Evolutionary conservation across 2,113 vertebrate genomes (phyloP), one percentile per base, ranked within the genome.

Genomic region (Arizona elegans): DNA sequence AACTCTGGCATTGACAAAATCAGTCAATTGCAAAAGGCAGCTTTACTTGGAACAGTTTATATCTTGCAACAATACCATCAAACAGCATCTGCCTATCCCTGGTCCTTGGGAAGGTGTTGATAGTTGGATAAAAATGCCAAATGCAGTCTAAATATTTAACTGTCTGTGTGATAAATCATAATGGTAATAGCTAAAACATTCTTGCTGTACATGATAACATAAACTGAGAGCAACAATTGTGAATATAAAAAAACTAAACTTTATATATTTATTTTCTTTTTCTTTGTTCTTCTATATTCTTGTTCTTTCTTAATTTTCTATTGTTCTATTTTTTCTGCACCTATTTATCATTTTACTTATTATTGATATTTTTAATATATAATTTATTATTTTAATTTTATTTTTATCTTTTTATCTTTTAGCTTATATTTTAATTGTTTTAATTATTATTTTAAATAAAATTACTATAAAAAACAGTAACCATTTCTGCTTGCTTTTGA

Each of bases 401-500:
- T 58, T 62, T 11, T 11, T 56, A 19, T 56, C 21, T 50, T 50
- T 50, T 50, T 6, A 6, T 50, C 24, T 70, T 70, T 70, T n/a
- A 65, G 26, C 5, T n/a, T 29, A 29, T 65, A 13, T 70, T 70
- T 70, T n/a, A n/a, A 70, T 70, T 70, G 29, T 70, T 70, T 11
- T 70, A 70, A 70, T 33, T 33, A 13, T 33, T 33, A 15, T 33
- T 70, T 33, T 70, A n/a, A 70, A 70, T 70, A 70, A 70, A 70
- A 33, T 70, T 70, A 70, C 5, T 70, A 70, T 70, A 26, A 33
- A 33, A 70, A 70, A 70, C 65, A n/a, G 12, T 95, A 38, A 89
- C 13, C 62, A n/a, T 94, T 96, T 90, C 92, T 75, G 81, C 11
- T 87, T 91, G 55, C 93, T 81, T 94, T 94, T 62, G 53, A 91